Evolutionary conservation across 2,113 vertebrate genomes (phyloP), one percentile per base, ranked within the genome.

Genomic region (Malurus alboscapulatus): DNA sequence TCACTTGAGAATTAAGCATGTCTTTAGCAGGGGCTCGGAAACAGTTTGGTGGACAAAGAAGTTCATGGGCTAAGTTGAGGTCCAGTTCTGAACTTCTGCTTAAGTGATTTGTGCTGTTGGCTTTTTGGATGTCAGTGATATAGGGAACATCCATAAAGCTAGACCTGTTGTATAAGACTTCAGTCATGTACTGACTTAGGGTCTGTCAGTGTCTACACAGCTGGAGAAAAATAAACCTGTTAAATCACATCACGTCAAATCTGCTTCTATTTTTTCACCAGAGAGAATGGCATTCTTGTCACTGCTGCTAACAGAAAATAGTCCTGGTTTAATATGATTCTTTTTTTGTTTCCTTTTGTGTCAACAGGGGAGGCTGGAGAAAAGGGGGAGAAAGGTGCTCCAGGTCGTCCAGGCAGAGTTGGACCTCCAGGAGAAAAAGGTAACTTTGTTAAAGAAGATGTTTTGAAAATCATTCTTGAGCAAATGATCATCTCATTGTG

Each of bases 401-500:
- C 98, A 2, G 99, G 99, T 65, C 98, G 98, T 92, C 98, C 99
- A 12, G 99, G 99, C 69, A 98, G 98, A 98, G 97, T 99, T 16
- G 99, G 99, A 32, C 99, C 99, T 57, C 96, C 97, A 7, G 99
- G 99, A 97, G 98, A 99, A 91, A 98, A 97, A 95, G 99, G 99
- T 99, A 97, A 81, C 25, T 62, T 79, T 65, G 9, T 55, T 91
- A 62, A 81, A 77, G 27, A 38, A 47, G 17, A 9, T 15, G 5
- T 58, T 75, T 83, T 75, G 34, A 53, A 65, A 71, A 29, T 68
- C 0, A 24, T 86, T 92, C 13, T 32, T 87, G 24, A 84, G 20
- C 44, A 71, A 87, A 66, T 44, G 5, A 29, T 36, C 36, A 36
- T 36, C 36, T 36, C 36, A 36, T 34, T 62, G 16, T 58, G 40